Evolutionary conservation across 2,113 vertebrate genomes (phyloP).

Genomic region (Cynopterus brachyotis): DNA sequence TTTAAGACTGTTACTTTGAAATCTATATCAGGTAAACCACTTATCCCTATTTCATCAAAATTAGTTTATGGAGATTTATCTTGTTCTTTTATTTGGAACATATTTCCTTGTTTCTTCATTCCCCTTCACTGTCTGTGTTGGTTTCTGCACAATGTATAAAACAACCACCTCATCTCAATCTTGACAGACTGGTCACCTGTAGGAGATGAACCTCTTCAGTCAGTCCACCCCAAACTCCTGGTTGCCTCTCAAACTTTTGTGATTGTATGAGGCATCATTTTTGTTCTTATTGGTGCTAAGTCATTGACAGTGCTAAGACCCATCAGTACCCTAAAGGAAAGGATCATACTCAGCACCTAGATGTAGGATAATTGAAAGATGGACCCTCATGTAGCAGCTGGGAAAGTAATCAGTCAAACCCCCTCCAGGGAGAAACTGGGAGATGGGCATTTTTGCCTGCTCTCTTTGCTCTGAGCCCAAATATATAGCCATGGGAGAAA

Average conservation of each 20-base stretch:
- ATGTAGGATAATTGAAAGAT: not conserved
- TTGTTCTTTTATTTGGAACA: not conserved
- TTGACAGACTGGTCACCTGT: not conserved
- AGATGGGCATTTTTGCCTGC: not conserved
- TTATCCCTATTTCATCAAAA: not conserved
- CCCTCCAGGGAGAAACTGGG: not conserved
- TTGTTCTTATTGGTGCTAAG: not conserved
- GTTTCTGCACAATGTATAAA: not conserved
- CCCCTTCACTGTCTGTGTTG: not conserved
- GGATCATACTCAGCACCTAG: not conserved
- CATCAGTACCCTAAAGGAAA: not conserved
- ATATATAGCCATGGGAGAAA: no score
- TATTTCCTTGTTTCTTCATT: not conserved
- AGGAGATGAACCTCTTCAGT: not conserved
- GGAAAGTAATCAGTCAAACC: not conserved
- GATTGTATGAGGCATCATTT: not conserved
- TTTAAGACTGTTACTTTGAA: not conserved
- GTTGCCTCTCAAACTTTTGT: not conserved
- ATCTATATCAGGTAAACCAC: not conserved
- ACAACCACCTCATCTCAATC: not conserved
- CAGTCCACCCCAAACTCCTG: not conserved
- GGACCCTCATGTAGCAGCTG: not conserved
- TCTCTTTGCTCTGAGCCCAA: not conserved
- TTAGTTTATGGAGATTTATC: not conserved
- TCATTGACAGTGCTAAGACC: not conserved